Percentiles rank a stretch among this genome's conserved stretches.
Evolutionary conservation across 2,113 vertebrate species (phyloP).

Genomic region (Eretmochelys imbricata): DNA sequence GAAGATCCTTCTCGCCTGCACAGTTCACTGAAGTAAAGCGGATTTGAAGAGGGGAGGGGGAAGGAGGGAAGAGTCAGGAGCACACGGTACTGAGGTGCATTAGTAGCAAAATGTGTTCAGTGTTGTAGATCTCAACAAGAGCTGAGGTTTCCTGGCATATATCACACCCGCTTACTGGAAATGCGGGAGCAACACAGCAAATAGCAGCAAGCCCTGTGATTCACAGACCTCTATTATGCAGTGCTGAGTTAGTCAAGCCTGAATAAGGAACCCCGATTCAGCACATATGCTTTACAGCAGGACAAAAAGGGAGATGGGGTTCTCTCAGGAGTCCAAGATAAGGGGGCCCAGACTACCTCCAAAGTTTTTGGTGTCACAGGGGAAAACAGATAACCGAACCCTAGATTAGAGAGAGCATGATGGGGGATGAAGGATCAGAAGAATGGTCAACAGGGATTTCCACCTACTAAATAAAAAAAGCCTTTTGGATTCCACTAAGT

Average conservation of each 20-base stretch:
- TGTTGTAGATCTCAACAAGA: accelerated
- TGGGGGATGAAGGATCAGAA: neutral
- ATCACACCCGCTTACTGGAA: accelerated
- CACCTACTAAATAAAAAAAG: neutral
- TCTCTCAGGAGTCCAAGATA: neutral
- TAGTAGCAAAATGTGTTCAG: neutral
- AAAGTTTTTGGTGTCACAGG: neutral
- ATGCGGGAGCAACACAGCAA: neutral
- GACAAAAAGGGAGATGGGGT: neutral
- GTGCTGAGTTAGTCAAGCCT: accelerated
- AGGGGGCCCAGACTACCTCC: neutral
- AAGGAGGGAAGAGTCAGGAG: neutral
- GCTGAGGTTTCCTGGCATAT: neutral
- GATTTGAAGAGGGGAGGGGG: neutral
- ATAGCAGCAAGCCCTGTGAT: neutral
- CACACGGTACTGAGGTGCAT: neutral
- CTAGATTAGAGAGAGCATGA: neutral
- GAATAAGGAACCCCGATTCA: neutral
- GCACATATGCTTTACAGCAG: neutral
- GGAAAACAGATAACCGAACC: neutral
- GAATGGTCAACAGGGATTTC: neutral
- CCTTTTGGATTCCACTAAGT: neutral
- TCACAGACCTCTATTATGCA: neutral
- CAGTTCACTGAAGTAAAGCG: neutral
- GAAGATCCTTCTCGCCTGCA: neutral